Percentiles rank a stretch among this genome's conserved stretches.
These are phyloP conservation scores for Scopus umbretta DNA, from an alignment of 2,113 vertebrate species.

Conservation along the genomic window DNA sequence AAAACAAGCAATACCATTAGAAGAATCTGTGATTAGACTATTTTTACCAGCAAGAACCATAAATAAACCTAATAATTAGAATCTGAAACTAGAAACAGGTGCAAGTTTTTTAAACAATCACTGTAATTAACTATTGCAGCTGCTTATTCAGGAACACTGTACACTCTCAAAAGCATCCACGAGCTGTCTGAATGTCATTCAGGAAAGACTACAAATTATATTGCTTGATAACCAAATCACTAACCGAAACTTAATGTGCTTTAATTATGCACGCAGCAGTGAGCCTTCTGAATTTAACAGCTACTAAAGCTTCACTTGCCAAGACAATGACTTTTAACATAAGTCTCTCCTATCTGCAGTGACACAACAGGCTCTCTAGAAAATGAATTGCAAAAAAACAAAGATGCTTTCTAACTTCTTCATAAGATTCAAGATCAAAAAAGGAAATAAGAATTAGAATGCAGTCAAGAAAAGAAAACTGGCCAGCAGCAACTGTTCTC, in stretches of 20 bases:
- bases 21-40: neutral
- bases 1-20: neutral
- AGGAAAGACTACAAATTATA: neutral
- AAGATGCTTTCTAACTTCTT: neutral
- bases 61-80: neutral
- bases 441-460: neutral
- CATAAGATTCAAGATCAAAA: neutral
- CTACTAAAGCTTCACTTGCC: neutral
- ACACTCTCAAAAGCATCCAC: fast-evolving
- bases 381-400: neutral
- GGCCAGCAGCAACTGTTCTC: neutral
- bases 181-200: neutral
- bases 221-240: neutral
- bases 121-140: neutral
- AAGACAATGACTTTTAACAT: neutral
- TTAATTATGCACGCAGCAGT: neutral
- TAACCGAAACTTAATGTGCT: neutral
- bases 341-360: neutral
- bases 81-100: neutral
- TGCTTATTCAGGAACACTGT: neutral
- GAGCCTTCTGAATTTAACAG: neutral
- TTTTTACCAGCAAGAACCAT: neutral
- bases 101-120: neutral
- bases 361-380: neutral
- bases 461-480: neutral